Percentiles rank a stretch among this genome's conserved stretches.
These are phyloP conservation scores for Campylorhamphus procurvoides DNA, from an alignment of 2,113 vertebrate genomes.

Conservation along the genomic window DNA sequence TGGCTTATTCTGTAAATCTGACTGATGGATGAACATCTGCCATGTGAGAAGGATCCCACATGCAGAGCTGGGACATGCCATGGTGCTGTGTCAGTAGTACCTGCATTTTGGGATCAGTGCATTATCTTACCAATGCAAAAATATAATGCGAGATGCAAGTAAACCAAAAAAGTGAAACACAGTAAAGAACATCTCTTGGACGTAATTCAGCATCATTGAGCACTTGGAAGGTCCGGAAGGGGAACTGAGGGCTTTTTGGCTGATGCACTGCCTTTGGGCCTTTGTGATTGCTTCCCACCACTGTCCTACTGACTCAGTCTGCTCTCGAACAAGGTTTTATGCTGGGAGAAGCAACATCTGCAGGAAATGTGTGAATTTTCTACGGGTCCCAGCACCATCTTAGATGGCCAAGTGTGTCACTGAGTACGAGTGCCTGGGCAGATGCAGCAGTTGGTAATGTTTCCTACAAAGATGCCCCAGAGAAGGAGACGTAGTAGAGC, in stretches of 20 bases:
- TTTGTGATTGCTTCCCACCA: background rate
- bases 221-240: background rate
- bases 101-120: background rate
- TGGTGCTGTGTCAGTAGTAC: accelerated
- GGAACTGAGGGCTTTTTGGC: background rate
- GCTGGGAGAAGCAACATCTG: background rate
- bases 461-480: background rate
- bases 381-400: background rate
- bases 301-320: background rate
- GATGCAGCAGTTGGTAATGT: background rate
- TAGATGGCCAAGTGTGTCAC: background rate
- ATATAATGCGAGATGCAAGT: background rate
- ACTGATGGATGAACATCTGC: background rate
- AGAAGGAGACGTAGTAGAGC: background rate
- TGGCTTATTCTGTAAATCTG: background rate
- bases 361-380: background rate
- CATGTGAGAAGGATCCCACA: accelerated
- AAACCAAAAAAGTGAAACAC: background rate
- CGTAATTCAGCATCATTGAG: background rate
- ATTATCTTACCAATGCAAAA: background rate
- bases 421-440: background rate
- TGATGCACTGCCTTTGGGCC: background rate
- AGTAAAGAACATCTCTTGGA: background rate
- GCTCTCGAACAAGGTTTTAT: background rate
- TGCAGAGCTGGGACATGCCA: background rate